Evolutionary conservation across 2,888 invertebrate species (phyloP).

Genomic region (Microplitis deprimator): DNA sequence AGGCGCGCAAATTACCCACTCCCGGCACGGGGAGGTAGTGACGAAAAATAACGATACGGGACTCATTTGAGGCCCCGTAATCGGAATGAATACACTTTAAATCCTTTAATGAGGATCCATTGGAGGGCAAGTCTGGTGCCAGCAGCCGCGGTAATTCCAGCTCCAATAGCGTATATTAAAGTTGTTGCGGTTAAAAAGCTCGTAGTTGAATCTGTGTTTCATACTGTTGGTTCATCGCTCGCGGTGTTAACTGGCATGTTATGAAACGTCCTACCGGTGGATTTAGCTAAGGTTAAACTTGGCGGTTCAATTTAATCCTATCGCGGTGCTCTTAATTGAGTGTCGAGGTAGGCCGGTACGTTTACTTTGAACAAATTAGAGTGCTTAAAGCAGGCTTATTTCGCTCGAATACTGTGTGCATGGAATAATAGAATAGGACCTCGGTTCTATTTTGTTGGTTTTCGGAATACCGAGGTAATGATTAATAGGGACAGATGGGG

Average conservation of each 20-base stretch:
- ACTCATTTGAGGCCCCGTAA: conserved; percentile 65
- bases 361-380: conserved; percentile 80
- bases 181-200: conserved; percentile 80
- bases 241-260: too few relatives aligned
- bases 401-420: too few relatives aligned
- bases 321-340: too few relatives aligned
- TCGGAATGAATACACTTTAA: conserved; percentile 70
- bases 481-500: too few relatives aligned
- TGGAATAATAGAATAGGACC: conserved; percentile 45
- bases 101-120: too few relatives aligned
- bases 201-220: conserved; percentile 72
- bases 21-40: conserved; percentile 77
- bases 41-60: conserved; percentile 79
- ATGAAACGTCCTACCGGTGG: too few relatives aligned
- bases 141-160: conserved; percentile 83
- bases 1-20: conserved; percentile 79
- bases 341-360: conserved; percentile 73
- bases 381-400: conserved; percentile 76
- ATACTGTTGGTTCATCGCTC: too few relatives aligned
- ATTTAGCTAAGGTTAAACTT: too few relatives aligned
- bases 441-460: too few relatives aligned
- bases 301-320: too few relatives aligned
- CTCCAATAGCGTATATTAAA: conserved; percentile 76
- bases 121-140: conserved; percentile 76
- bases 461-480: too few relatives aligned